phyloP scores from a whole-genome alignment of 2,888 invertebrate genomes.

The Drosophila incognita region DNA sequence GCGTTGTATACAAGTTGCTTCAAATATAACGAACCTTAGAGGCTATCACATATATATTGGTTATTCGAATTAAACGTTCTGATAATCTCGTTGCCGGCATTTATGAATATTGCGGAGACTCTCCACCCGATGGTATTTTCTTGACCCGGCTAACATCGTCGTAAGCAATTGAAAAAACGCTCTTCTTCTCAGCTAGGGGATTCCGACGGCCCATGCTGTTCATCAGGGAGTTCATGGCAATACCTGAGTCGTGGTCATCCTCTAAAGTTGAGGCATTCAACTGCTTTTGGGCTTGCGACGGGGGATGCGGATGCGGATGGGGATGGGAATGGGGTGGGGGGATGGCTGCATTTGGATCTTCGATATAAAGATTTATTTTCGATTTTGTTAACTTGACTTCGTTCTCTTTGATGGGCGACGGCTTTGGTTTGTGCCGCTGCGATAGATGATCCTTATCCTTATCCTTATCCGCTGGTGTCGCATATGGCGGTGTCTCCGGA shows the following conservation, averaged over 20 bases:
- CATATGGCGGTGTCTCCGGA: slow-evolving; percentile 86
- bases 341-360: slow-evolving; percentile 72
- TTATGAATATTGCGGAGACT: slow-evolving; percentile 88
- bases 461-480: slow-evolving; percentile 71
- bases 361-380: slow-evolving; percentile 79
- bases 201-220: slow-evolving; percentile 87
- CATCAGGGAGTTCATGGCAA: slow-evolving; percentile 89
- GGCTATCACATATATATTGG: slow-evolving; percentile 75
- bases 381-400: slow-evolving; percentile 83
- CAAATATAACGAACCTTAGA: slow-evolving; percentile 68
- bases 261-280: slow-evolving; percentile 87
- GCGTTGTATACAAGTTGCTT: slow-evolving; percentile 41
- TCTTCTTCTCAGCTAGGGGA: slow-evolving; percentile 94
- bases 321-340: neutral
- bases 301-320: slow-evolving; percentile 55
- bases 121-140: slow-evolving; percentile 92
- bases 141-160: slow-evolving; percentile 93
- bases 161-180: slow-evolving; percentile 96
- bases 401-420: slow-evolving; percentile 85
- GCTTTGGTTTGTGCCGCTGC: slow-evolving; percentile 73
- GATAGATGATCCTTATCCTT: slow-evolving; percentile 56
- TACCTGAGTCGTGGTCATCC: slow-evolving; percentile 91
- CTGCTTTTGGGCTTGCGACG: slow-evolving; percentile 84
- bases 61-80: slow-evolving; percentile 37
- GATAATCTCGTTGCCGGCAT: slow-evolving; percentile 30